Conservation (phyloP, 64 coral and sea anemone genomes). For the Actinia tenebrosa region DNA sequence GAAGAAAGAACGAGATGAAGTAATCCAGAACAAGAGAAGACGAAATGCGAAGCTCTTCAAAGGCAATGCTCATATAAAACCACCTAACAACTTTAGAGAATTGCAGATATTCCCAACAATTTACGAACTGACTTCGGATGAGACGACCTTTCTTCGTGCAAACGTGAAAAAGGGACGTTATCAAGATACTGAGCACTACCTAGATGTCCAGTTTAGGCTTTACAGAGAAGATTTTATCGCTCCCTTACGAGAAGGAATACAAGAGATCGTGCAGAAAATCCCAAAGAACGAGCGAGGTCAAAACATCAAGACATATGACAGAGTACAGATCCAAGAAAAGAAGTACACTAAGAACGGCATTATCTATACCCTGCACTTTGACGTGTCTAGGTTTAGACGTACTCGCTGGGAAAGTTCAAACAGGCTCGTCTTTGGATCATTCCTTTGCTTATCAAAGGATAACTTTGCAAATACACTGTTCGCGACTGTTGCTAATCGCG, state of each 20-base stretch:
- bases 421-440: slow-evolving; percentile 46
- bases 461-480: slow-evolving; percentile 69
- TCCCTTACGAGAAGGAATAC: slow-evolving; percentile 63
- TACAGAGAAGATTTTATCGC: slow-evolving; percentile 74
- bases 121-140: slow-evolving; percentile 36
- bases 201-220: slow-evolving; percentile 76
- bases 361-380: slow-evolving; percentile 40
- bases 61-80: slow-evolving; percentile 24
- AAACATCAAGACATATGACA: slow-evolving; percentile 40
- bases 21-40: slow-evolving; percentile 47
- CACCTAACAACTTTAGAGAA: slow-evolving; percentile 68
- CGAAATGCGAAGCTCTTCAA: slow-evolving; percentile 16
- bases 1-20: slow-evolving; percentile 47
- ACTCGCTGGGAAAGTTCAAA: slow-evolving; percentile 44
- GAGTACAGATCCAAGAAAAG: slow-evolving; percentile 34
- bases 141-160: slow-evolving; percentile 52
- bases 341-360: slow-evolving; percentile 40
- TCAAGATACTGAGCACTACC: slow-evolving; percentile 58
- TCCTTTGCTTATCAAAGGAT: slow-evolving; percentile 67
- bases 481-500: slow-evolving; percentile 49
- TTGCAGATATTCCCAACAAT: slow-evolving; percentile 62
- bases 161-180: slow-evolving; percentile 62
- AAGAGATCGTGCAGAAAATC: slow-evolving; percentile 20
- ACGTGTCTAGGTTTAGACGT: slow-evolving; percentile 36
- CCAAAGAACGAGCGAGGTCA: slow-evolving; percentile 44